A percentile compares a stretch with the other conserved stretches of the same genome.
Evolutionary conservation across 2,888 invertebrate species (phyloP).

Genomic region (Ectobius pallidus): DNA sequence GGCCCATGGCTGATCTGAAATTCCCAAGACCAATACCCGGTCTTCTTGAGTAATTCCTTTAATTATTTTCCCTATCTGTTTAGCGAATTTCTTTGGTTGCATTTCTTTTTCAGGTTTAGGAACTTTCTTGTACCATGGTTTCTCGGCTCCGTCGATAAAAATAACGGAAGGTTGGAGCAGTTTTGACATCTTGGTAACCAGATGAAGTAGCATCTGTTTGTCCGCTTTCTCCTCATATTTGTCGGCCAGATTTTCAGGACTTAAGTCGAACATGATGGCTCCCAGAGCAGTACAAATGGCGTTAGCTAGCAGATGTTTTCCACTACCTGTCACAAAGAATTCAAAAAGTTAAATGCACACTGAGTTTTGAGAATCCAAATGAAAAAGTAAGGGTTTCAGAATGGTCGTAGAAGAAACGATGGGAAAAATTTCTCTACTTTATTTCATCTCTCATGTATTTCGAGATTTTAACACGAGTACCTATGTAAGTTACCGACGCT

Average conservation of each 20-base stretch:
- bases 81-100: conserved; percentile 73
- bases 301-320: conserved; percentile 73
- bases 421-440: too few species aligned
- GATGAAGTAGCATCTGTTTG: conserved; percentile 68
- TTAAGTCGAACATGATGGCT: conserved; percentile 77
- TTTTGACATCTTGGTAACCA: conserved; percentile 69
- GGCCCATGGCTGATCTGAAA: conserved; percentile 71
- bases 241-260: conserved; percentile 69
- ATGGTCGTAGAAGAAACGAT: too few species aligned
- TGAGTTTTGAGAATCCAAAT: too few species aligned
- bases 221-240: conserved; percentile 64
- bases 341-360: too few species aligned
- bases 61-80: conserved; percentile 71
- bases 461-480: too few species aligned
- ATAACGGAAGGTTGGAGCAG: conserved; percentile 72
- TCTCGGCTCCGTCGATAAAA: conserved; percentile 70
- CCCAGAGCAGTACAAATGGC: conserved; percentile 78
- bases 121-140: conserved; percentile 71
- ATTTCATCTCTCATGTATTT: too few species aligned
- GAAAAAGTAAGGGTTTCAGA: too few species aligned
- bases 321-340: conserved; percentile 51
- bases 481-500: too few species aligned
- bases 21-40: conserved; percentile 71
- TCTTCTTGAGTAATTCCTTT: conserved; percentile 70
- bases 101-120: conserved; percentile 64